Conservation (phyloP, 2,113 vertebrate genomes). For the Otolemur garnettii region DNA sequence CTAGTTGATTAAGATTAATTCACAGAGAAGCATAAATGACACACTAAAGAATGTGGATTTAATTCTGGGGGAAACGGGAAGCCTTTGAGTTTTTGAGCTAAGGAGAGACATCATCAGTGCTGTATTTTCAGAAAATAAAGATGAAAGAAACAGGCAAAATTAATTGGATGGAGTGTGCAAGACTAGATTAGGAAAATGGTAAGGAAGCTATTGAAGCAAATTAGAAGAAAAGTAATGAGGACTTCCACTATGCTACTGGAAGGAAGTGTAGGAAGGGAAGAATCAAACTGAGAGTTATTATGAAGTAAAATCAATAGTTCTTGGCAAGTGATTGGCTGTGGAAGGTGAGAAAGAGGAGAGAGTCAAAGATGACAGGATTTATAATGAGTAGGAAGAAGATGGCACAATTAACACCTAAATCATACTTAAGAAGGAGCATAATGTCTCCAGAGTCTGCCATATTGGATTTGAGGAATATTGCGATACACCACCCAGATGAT, state of each 20-base stretch:
- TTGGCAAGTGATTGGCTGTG: neutral
- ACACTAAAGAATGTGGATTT: neutral
- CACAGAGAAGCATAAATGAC: neutral
- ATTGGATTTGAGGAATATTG: neutral
- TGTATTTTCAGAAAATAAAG: neutral
- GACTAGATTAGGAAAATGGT: neutral
- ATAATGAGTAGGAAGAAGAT: neutral
- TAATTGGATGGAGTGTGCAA: neutral
- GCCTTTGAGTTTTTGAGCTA: neutral
- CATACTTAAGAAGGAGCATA: neutral
- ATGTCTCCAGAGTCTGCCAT: neutral
- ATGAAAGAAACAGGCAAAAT: conserved; percentile 31
- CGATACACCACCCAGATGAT: neutral
- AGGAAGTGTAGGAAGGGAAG: neutral
- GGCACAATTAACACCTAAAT: neutral
- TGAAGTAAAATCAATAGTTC: conserved; percentile 54
- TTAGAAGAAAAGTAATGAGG: conserved; percentile 41
- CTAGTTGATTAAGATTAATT: neutral
- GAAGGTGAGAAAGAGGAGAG: neutral
- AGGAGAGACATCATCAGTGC: neutral
- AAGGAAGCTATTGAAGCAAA: neutral
- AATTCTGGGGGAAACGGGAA: conserved; percentile 37
- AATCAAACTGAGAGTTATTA: conserved; percentile 21
- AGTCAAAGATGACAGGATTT: neutral
- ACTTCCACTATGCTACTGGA: neutral